These are phyloP conservation scores for Prinia subflava DNA, from an alignment of 2,113 vertebrate species.

Conservation along the genomic window DNA sequence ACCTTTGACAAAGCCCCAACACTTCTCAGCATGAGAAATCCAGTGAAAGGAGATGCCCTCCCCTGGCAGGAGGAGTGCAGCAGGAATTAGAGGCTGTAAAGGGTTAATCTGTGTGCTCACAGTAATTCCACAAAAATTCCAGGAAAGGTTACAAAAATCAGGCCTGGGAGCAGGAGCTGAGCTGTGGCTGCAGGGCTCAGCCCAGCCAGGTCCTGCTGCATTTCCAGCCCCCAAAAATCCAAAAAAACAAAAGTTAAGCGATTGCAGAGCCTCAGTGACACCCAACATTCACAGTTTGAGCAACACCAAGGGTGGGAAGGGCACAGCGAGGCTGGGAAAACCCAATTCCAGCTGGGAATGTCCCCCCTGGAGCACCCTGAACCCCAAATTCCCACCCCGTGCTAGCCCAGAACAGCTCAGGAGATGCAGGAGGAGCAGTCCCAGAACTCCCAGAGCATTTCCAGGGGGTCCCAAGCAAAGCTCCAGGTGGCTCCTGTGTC, in stretches of 20 bases:
- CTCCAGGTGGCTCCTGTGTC: rapidly evolving
- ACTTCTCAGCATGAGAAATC: not conserved
- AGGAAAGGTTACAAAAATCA: not conserved
- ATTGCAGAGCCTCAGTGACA: not conserved
- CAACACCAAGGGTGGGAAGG: rapidly evolving
- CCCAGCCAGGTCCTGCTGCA: rapidly evolving
- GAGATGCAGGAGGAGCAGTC: rapidly evolving
- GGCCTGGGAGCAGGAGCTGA: not conserved
- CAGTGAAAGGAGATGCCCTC: not conserved
- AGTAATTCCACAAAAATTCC: not conserved
- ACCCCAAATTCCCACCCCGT: rapidly evolving
- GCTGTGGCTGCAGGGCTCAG: rapidly evolving
- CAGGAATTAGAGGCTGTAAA: not conserved
- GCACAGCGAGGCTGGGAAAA: rapidly evolving
- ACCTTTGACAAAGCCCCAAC: not conserved
- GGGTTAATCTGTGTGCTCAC: not conserved
- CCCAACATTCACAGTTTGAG: rapidly evolving
- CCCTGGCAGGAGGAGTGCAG: not conserved
- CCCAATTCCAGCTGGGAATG: not conserved
- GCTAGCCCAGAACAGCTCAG: rapidly evolving
- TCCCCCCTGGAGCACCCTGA: not conserved
- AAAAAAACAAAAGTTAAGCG: rapidly evolving
- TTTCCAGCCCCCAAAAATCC: not conserved
- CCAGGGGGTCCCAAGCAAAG: too few species aligned
- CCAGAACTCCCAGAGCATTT: not conserved